phyloP scores from a whole-genome alignment of 2,113 vertebrate species.

The Scomber japonicus region DNA sequence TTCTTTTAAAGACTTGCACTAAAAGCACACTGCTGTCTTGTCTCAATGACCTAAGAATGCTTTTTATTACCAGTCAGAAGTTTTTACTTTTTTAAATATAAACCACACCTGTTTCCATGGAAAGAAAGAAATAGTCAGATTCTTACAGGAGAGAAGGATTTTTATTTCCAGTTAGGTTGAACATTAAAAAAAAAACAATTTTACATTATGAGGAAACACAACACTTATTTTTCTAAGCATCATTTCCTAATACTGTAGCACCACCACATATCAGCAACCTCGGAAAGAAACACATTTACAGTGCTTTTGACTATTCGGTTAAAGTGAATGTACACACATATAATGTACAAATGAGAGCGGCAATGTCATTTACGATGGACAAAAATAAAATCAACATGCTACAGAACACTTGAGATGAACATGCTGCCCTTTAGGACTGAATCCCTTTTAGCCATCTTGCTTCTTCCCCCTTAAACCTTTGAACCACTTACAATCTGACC shows the following conservation, averaged over 20 bases:
- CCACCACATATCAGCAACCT: constrained; percentile 27
- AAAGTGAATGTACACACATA: constrained; percentile 35
- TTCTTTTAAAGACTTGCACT: no score
- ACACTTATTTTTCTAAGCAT: constrained; percentile 25
- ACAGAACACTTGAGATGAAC: constrained; percentile 35
- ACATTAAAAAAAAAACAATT: constrained; percentile 47
- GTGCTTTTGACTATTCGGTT: constrained; percentile 4
- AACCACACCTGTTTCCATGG: no score
- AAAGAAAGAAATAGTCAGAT: not conserved
- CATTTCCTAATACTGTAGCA: constrained; percentile 34
- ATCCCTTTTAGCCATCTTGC: constrained; percentile 26
- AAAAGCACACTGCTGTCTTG: no score
- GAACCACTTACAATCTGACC: constrained; percentile 69
- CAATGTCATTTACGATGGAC: constrained; percentile 12
- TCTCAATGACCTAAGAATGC: no score
- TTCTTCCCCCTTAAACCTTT: constrained; percentile 37
- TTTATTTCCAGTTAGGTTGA: constrained; percentile 70
- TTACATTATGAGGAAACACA: constrained; percentile 43
- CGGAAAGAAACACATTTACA: constrained; percentile 20
- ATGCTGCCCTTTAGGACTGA: not conserved
- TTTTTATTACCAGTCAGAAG: no score
- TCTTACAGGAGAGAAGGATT: constrained; percentile 25
- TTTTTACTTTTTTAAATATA: no score
- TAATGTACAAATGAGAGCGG: constrained; percentile 28
- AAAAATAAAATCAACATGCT: not conserved